Conservation (phyloP, 2,797 vertebrate species). For the Gephyroberyx darwinii region DNA sequence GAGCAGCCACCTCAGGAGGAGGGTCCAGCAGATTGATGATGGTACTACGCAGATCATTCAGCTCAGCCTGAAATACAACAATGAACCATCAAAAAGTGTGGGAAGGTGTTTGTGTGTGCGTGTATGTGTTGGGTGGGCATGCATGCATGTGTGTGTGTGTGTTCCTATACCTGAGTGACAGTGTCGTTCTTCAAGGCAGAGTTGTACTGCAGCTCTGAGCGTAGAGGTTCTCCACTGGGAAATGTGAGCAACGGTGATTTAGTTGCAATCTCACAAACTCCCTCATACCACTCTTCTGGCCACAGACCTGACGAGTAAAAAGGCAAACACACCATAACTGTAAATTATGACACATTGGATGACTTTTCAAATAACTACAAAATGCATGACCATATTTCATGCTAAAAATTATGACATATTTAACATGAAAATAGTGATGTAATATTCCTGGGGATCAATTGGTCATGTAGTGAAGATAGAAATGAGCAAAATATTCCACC, state of each 20-base stretch:
- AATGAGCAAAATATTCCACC: conserved; percentile 75
- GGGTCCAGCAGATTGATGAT: conserved; percentile 95
- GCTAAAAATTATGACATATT: not conserved
- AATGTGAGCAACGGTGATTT: conserved; percentile 95
- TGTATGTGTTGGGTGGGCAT: not conserved
- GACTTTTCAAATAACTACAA: not conserved
- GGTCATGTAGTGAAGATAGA: not conserved
- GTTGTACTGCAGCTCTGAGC: conserved; percentile 97
- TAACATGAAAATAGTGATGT: too few relatives aligned
- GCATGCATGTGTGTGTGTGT: not conserved
- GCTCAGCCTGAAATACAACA: conserved; percentile 84
- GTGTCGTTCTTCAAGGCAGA: conserved; percentile 98
- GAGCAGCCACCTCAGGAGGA: conserved; percentile 89
- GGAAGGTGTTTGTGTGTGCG: not conserved
- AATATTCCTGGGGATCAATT: not conserved
- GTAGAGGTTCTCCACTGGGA: conserved; percentile 93
- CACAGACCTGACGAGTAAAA: conserved; percentile 86
- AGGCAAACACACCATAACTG: not conserved
- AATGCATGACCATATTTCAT: not conserved
- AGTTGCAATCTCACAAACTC: conserved; percentile 96
- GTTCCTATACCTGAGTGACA: conserved; percentile 86
- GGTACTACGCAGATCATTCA: conserved; percentile 92
- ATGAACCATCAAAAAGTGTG: not conserved
- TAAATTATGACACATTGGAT: not conserved
- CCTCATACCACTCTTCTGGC: conserved; percentile 98